phyloP scores from a whole-genome alignment of 2,113 vertebrate species.

The Zingel zingel region DNA sequence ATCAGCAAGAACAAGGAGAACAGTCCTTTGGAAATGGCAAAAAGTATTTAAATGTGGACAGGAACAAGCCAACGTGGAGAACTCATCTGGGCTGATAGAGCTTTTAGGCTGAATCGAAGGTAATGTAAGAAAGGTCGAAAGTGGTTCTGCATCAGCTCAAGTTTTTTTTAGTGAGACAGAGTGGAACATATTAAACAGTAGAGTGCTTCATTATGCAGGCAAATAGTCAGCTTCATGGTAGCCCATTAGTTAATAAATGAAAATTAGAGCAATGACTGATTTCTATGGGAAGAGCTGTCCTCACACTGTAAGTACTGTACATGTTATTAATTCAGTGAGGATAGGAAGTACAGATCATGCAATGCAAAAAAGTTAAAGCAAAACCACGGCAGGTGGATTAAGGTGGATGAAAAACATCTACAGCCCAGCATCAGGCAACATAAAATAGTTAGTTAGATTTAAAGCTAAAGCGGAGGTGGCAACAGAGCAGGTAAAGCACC shows the following conservation, averaged over 20 bases:
- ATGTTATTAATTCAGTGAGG: background rate
- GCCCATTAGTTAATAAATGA: background rate
- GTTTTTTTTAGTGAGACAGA: background rate
- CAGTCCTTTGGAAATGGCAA: background rate
- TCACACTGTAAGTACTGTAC: background rate
- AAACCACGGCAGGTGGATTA: slow-evolving; percentile 57
- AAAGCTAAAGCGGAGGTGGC: slow-evolving; percentile 1
- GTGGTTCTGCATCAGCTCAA: background rate
- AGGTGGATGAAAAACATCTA: slow-evolving; percentile 27
- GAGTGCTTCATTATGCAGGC: background rate
- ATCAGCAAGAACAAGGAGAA: slow-evolving; percentile 16
- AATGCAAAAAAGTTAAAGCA: slow-evolving; percentile 49
- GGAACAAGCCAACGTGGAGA: slow-evolving; percentile 14
- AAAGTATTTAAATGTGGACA: slow-evolving; percentile 16
- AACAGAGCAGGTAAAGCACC: slow-evolving; percentile 57
- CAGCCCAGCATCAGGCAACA: slow-evolving; percentile 10
- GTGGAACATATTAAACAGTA: background rate
- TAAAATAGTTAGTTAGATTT: slow-evolving; percentile 25
- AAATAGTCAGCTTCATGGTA: background rate
- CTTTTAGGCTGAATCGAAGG: background rate
- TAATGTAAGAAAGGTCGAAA: background rate
- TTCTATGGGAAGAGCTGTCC: background rate
- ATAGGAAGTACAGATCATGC: slow-evolving; percentile 75
- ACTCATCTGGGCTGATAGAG: slow-evolving; percentile 7
- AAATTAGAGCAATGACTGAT: background rate